Evolutionary conservation across 2,888 invertebrate genomes (phyloP), one percentile per base, ranked within the genome.

Genomic region (Latheticus oryzae): DNA sequence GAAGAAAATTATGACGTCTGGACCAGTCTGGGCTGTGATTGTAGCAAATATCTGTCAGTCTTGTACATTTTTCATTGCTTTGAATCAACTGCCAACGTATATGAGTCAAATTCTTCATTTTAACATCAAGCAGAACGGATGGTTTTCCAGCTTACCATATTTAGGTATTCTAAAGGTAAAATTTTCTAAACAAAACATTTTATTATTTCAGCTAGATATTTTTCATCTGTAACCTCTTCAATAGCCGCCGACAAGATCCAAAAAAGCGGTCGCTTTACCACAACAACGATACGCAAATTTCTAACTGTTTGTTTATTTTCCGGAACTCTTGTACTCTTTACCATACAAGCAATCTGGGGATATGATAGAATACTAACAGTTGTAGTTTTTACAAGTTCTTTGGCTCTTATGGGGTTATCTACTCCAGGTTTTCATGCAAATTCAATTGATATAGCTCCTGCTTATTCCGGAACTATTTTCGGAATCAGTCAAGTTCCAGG

Each of bases 21-120:
- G 82, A 0, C 88, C 90, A 0, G 91, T 92, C 2, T 92, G 91
- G 91, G 90, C 91, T 12, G 89, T 92, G 73, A 84, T 91, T 63
- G 77, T 91, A 58, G 89, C 90, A 0, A 91, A 92, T 72, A 88
- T 86, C 26, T 45, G 30, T 9, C n/a, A n/a, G n/a, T 21, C 3
- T 19, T 24, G 7, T 50, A 38, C 13, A 50, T 26, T 15, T 17
- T 15, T 5, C 26, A 38, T 37, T 9, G 19, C 21, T 17, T 7
- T 50, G 5, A 50, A 50, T 9, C 17, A 50, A 11, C 9, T 38
- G 3, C 50, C 50, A 3, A 38, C 37, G 2, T 50, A 50, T 16
- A 17, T 50, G 50, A 15, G 19, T 16, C 26, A 26, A 16, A 16
- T 50, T 19, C 38, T 50, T 5, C 12, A 28, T 17, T 50, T 50